A percentile compares a stretch with the other conserved stretches of the same genome.
phyloP scores from a whole-genome alignment of 1,140 invertebrate species.

The Thrips palmi region DNA sequence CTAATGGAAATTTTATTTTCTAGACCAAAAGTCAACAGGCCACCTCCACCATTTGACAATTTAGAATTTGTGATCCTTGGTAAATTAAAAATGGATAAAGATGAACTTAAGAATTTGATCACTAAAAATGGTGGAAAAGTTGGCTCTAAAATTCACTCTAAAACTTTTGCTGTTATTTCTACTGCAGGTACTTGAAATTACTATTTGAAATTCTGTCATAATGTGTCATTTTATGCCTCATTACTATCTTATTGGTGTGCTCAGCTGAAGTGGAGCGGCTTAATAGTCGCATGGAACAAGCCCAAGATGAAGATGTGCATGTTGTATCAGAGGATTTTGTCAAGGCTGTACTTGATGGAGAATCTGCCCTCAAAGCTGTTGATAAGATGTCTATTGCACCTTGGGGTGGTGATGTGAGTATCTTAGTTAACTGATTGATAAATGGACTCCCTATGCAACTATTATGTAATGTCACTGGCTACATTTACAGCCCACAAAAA shows the following conservation, averaged over 20 bases:
- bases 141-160: conserved; percentile 39
- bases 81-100: conserved; percentile 34
- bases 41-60: conserved; percentile 50
- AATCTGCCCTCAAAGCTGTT: conserved; percentile 22
- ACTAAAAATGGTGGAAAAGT: conserved; percentile 57
- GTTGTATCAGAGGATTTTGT: conserved; percentile 63
- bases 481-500: conserved; percentile 35
- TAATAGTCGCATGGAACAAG: conserved; percentile 41
- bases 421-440: conserved; percentile 8
- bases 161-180: conserved; percentile 57
- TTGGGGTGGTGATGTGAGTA: conserved; percentile 30
- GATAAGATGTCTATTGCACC: conserved; percentile 25
- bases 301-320: conserved; percentile 50
- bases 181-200: conserved; percentile 27
- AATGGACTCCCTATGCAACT: neutral
- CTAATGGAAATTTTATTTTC: conserved; percentile 8
- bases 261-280: conserved; percentile 47
- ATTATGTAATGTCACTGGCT: neutral
- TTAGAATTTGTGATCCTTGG: conserved; percentile 63
- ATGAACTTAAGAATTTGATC: conserved; percentile 46
- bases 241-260: conserved; percentile 11
- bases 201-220: conserved; percentile 9
- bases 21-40: conserved; percentile 22
- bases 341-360: conserved; percentile 30
- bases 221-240: neutral